phyloP scores from a whole-genome alignment of 2,888 invertebrate species.

The Apodemia mormo region DNA sequence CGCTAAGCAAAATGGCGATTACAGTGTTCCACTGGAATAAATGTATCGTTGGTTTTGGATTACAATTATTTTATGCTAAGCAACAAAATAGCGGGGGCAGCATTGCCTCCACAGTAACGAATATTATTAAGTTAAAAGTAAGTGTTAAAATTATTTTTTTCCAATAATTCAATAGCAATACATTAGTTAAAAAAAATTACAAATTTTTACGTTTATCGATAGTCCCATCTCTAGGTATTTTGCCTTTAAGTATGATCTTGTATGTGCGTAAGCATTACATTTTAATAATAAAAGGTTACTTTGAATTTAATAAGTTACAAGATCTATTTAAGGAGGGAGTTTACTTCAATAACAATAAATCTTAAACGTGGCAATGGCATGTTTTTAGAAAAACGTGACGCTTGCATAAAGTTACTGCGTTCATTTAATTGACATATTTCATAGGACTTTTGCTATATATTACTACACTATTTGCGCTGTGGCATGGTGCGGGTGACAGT shows the following conservation, averaged over 20 bases:
- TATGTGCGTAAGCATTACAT: no score
- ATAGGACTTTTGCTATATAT: neutral
- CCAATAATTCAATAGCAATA: neutral
- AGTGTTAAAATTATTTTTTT: neutral
- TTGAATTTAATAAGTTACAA: conserved; percentile 1
- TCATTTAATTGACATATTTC: neutral
- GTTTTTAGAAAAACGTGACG: neutral
- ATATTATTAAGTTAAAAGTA: no score
- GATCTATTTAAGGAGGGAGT: neutral
- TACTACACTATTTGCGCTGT: no score
- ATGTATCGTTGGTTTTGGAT: neutral
- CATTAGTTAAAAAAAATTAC: neutral
- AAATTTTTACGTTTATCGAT: neutral
- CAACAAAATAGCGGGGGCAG: neutral
- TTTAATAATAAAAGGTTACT: neutral
- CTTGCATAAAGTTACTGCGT: neutral
- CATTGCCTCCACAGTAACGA: neutral
- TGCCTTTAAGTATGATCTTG: no score
- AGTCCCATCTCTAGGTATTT: no score
- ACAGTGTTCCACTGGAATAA: neutral
- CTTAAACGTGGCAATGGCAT: neutral
- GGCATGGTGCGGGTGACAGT: no score
- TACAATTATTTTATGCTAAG: neutral
- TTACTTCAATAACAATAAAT: neutral
- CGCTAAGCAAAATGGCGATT: neutral